Evolutionary conservation across 2,888 invertebrate species (phyloP).

Genomic region (Willowsia nigromaculata): DNA sequence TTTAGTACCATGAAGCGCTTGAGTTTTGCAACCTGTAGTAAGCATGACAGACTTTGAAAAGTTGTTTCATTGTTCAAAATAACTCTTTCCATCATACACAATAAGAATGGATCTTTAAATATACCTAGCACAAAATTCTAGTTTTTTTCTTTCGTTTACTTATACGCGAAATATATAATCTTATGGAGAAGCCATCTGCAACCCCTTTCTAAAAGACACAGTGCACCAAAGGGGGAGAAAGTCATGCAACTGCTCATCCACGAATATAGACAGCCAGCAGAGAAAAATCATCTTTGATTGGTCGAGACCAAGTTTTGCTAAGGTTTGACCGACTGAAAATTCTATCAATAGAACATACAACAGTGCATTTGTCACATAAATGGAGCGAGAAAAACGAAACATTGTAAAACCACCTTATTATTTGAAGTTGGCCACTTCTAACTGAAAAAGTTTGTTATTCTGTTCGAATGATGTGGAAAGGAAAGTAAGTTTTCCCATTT

Average conservation of each 20-base stretch:
- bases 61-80: not conserved
- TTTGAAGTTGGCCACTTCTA: conserved; percentile 9
- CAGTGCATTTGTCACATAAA: conserved; percentile 22
- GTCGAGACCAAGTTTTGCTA: not conserved
- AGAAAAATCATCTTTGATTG: not conserved
- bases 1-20: not conserved
- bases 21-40: not conserved
- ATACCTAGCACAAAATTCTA: too few relatives aligned
- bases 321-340: not conserved
- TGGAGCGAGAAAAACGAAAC: not conserved
- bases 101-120: too few relatives aligned
- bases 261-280: not conserved
- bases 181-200: too few relatives aligned
- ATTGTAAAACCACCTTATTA: not conserved
- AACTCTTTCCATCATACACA: too few relatives aligned
- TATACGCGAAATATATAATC: too few relatives aligned
- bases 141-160: too few relatives aligned
- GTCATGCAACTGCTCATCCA: not conserved
- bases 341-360: not conserved
- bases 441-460: not conserved
- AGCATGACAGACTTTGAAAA: not conserved
- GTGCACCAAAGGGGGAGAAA: too few relatives aligned
- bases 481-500: not conserved
- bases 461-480: not conserved
- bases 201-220: too few relatives aligned